Conservation (phyloP, 2,888 invertebrate species). For the Eupithecia exiguata region DNA sequence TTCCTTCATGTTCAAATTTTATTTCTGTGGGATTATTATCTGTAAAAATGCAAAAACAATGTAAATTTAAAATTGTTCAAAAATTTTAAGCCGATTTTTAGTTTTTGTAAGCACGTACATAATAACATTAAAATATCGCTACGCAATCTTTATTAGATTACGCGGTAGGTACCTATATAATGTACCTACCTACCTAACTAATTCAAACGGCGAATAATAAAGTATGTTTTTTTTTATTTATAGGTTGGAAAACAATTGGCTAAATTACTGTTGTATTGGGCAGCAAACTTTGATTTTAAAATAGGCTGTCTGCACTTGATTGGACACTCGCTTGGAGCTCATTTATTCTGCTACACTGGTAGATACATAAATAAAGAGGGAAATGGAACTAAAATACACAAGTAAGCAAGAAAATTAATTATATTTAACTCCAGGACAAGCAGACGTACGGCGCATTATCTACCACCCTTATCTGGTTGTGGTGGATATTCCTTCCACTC, state of each 20-base stretch:
- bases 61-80: too few relatives aligned
- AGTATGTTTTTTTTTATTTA: neutral
- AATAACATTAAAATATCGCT: too few relatives aligned
- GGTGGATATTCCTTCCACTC: neutral
- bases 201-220: neutral
- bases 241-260: neutral
- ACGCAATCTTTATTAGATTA: too few relatives aligned
- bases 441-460: neutral
- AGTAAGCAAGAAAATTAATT: neutral
- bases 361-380: neutral
- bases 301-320: neutral
- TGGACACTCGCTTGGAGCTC: conserved; percentile 16
- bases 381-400: neutral
- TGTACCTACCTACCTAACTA: neutral
- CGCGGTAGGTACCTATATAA: neutral
- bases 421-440: neutral
- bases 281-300: neutral
- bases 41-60: too few relatives aligned
- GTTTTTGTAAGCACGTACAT: too few relatives aligned
- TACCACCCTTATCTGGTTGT: neutral
- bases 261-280: conserved; percentile 2
- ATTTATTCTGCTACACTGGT: neutral
- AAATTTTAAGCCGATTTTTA: too few relatives aligned
- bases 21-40: too few relatives aligned
- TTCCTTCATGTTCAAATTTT: too few relatives aligned